Evolutionary conservation across 2,797 vertebrate genomes (phyloP).

Genomic region (Parambassis ranga): DNA sequence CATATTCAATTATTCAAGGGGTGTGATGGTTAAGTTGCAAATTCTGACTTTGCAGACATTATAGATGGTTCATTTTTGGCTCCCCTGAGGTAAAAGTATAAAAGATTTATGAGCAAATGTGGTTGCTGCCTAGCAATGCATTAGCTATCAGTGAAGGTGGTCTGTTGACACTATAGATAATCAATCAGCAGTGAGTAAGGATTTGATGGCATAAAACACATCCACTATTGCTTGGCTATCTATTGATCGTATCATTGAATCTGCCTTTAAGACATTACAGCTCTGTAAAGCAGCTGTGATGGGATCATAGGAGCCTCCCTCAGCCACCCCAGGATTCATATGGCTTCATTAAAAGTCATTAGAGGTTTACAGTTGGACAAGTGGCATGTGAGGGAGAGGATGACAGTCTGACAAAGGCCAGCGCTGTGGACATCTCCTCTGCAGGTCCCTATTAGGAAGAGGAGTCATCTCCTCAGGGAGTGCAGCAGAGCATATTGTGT

Average conservation of each 20-base stretch:
- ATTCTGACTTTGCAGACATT: conserved; percentile 51
- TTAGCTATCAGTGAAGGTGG: conserved; percentile 27
- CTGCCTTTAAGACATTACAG: conserved; percentile 1
- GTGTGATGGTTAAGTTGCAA: conserved; percentile 38
- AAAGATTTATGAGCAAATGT: conserved; percentile 59
- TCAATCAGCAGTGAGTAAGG: conserved; percentile 49
- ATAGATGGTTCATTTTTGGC: conserved; percentile 55
- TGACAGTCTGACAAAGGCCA: conserved; percentile 32
- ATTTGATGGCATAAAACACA: conserved; percentile 33
- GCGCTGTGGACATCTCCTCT: conserved; percentile 23
- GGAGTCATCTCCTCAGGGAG: conserved; percentile 17
- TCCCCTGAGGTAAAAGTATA: conserved; percentile 28
- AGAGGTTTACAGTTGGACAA: conserved; percentile 38
- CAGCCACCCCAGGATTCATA: conserved; percentile 33
- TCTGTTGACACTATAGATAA: conserved; percentile 43
- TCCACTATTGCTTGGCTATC: conserved; percentile 14
- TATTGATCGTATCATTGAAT: conserved; percentile 45
- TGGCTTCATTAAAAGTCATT: conserved; percentile 57
- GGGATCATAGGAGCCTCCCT: background rate
- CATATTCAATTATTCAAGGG: conserved; percentile 63
- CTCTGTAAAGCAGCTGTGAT: conserved; percentile 11
- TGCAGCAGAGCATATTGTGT: conserved; percentile 48
- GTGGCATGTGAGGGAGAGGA: conserved; percentile 11
- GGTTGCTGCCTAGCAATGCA: conserved; percentile 14
- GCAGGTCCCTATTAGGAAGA: conserved; percentile 33